Evolutionary conservation across 1,140 invertebrate genomes (phyloP), one percentile per base, ranked within the genome.

Genomic region (Drosophila trapezifrons): DNA sequence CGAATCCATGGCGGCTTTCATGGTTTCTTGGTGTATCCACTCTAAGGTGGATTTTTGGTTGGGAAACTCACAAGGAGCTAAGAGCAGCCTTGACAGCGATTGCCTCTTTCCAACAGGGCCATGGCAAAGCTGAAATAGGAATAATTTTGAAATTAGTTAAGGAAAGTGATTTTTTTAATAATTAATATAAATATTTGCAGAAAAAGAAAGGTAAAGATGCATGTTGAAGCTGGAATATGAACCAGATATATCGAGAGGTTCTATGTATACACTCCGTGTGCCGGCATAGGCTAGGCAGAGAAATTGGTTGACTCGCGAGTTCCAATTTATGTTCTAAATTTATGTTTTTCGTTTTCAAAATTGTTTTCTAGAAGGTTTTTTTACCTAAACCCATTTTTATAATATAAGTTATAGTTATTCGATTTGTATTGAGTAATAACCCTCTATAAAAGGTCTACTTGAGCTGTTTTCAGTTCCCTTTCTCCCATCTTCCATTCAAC

Each of bases 31-130:
- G 20, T 35, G 57, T 22, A 62, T 69, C 65, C 65, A 43, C 62
- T 27, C 22, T 8, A 3, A 1, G 25, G 45, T 40, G 64, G 58
- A 65, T 62, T 9, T n/a, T 18, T 15, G 27, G 40, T 25, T 22
- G n/a, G 37, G 29, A 32, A 17, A 15, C 62, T 40, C 18, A 5
- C 8, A 0, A 69, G 62, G 46, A 69, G 65, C 62, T 69, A 69
- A 15, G 60, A 67, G 46, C 65, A 40, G 29, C 63, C 29, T 37
- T 43, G 46, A 37, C 62, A 43, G 29, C 63, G 46, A 18, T 45
- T 43, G 27, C 37, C 29, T 66, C 63, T 57, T 62, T 65, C 37
- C 46, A 69, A 46, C 65, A 54, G 17, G 65, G 65, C 65, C 65
- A 69, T 69, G 60, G 65, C n/a, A 69, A 35, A 25, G 32, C 65